Conservation (phyloP, 2,113 vertebrate species). For the Plotosus lineatus region DNA sequence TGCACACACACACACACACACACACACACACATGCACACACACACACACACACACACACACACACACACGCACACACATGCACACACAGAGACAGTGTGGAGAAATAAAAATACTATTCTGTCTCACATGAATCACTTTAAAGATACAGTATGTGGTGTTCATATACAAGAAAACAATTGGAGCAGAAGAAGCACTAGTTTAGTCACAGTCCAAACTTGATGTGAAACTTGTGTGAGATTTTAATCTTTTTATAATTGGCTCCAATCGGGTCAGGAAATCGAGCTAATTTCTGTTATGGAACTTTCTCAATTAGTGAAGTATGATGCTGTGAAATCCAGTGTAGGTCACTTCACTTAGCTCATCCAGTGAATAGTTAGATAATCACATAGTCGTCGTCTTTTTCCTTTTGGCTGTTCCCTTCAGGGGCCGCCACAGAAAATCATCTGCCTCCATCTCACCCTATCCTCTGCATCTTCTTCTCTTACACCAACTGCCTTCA, state of each 20-base stretch:
- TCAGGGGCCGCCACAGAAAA: too few species aligned
- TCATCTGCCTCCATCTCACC: too few species aligned
- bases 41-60: too few species aligned
- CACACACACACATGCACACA: too few species aligned
- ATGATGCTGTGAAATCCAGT: background rate
- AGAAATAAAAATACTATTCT: background rate
- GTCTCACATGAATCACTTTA: background rate
- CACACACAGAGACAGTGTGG: too few species aligned
- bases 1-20: too few species aligned
- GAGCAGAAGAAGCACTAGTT: background rate
- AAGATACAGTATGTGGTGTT: background rate
- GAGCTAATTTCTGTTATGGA: background rate
- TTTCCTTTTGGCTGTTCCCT: too few species aligned
- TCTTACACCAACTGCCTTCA: too few species aligned
- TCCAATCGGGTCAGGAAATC: background rate
- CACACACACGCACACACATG: too few species aligned
- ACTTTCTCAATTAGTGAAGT: background rate
- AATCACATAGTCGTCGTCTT: conserved; percentile 1
- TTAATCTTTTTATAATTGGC: too few species aligned
- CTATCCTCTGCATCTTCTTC: too few species aligned
- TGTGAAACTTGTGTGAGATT: background rate
- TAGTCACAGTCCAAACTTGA: background rate
- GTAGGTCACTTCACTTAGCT: background rate
- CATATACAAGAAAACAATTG: background rate
- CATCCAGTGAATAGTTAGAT: background rate